Evolutionary conservation across 1,140 invertebrate species (phyloP).

Genomic region (Ips typographus): DNA sequence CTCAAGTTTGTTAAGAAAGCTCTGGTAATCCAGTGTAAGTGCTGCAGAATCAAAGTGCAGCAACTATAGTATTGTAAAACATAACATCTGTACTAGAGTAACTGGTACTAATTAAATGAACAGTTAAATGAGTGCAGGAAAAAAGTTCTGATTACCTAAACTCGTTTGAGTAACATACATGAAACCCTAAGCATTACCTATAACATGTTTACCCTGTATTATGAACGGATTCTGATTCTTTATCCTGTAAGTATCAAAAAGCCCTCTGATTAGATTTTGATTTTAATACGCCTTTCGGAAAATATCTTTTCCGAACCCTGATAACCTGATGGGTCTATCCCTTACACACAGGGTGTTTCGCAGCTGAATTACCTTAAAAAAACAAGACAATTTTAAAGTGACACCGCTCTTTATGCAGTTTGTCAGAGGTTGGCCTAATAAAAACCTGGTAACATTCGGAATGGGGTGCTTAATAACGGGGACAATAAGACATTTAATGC

Average conservation of each 20-base stretch:
- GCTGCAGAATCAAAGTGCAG: no score
- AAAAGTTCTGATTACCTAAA: not conserved
- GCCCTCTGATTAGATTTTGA: conserved; percentile 36
- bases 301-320: no score
- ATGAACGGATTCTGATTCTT: conserved; percentile 36
- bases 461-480: conserved; percentile 20
- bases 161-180: conserved; percentile 14
- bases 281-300: conserved; percentile 25
- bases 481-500: conserved; percentile 34
- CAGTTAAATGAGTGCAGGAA: no score
- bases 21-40: no score
- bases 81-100: no score
- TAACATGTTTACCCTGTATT: conserved; percentile 35
- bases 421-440: not conserved
- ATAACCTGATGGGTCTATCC: no score
- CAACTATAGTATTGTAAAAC: no score
- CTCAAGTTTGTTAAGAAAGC: no score
- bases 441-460: conserved; percentile 16
- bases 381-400: no score
- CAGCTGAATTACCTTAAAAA: no score
- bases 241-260: conserved; percentile 36
- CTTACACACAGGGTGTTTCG: no score
- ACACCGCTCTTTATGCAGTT: not conserved
- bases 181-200: conserved; percentile 37
- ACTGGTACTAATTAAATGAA: no score